Conservation (phyloP, 2,113 vertebrate genomes). For the Petrocephalus microphthalmus region DNA sequence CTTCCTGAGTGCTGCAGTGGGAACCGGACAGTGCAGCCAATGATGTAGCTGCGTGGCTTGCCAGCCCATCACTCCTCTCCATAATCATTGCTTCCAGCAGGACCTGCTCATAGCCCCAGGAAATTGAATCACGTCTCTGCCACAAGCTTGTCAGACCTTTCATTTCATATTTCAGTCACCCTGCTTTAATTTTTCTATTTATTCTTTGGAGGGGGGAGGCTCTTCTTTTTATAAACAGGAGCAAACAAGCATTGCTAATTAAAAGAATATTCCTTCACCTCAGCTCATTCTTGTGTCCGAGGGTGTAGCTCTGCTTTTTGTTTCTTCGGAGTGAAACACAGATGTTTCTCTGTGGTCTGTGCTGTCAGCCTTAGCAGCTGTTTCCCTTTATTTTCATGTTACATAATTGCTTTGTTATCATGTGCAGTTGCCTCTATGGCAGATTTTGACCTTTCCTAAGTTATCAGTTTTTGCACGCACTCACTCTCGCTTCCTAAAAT, state of each 20-base stretch:
- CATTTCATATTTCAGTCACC: not conserved
- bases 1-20: not conserved
- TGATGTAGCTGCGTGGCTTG: not conserved
- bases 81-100: constrained; percentile 30
- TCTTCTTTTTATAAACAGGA: not conserved
- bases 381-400: not conserved
- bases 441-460: not conserved
- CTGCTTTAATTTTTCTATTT: not conserved
- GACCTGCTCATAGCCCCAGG: not conserved
- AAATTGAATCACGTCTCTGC: constrained; percentile 14
- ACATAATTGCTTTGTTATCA: not conserved
- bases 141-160: not conserved
- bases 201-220: not conserved
- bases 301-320: not conserved
- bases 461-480: not conserved
- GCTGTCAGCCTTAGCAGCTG: not conserved
- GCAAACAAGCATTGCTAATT: not conserved
- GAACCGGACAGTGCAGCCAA: not conserved
- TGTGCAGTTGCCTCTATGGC: not conserved
- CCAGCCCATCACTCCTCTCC: constrained; percentile 16
- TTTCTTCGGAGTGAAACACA: not conserved
- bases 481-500: not conserved
- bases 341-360: not conserved
- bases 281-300: not conserved
- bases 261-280: not conserved